A percentile compares a stretch with the other conserved stretches of the same genome.
Conservation (phyloP, 2,888 invertebrate genomes). For the Alitta virens region DNA sequence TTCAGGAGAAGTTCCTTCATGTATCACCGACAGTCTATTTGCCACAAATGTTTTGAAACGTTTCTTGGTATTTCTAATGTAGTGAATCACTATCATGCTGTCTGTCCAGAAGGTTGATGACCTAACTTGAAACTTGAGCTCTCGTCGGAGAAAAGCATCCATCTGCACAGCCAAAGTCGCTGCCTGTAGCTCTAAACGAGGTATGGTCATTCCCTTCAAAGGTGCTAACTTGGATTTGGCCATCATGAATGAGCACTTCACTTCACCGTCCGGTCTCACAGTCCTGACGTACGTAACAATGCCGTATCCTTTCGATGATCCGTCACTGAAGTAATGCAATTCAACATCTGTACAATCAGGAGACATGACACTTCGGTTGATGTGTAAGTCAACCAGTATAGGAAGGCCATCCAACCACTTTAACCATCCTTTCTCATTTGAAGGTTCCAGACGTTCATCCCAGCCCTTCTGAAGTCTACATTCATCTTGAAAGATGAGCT, state of each 20-base stretch:
- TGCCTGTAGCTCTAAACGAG: slow-evolving; percentile 18
- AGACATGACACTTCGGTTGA: too few relatives aligned
- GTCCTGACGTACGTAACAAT: slow-evolving; percentile 9
- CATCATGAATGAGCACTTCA: slow-evolving; percentile 2
- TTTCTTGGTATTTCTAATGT: slow-evolving; percentile 29
- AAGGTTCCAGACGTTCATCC: too few relatives aligned
- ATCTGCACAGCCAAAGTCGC: slow-evolving; percentile 12
- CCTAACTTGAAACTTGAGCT: slow-evolving; percentile 9
- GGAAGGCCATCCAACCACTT: too few relatives aligned
- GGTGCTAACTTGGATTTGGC: slow-evolving; percentile 21
- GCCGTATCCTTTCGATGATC: slow-evolving; percentile 16
- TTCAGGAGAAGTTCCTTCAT: background rate
- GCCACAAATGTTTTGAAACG: slow-evolving; percentile 34
- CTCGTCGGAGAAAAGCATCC: slow-evolving; percentile 10
- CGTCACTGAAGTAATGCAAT: slow-evolving; percentile 24
- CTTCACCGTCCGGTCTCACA: background rate
- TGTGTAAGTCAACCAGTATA: too few relatives aligned
- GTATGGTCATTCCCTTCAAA: slow-evolving; percentile 12
- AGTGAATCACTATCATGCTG: slow-evolving; percentile 28
- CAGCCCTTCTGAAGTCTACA: too few relatives aligned
- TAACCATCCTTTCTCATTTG: too few relatives aligned
- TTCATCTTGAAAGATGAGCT: slow-evolving; percentile 9
- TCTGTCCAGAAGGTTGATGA: slow-evolving; percentile 31
- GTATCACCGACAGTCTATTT: slow-evolving; percentile 33
- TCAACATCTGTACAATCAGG: too few relatives aligned